Conservation (phyloP, 2,797 vertebrate species). For the Acestrorhynchus altus region DNA sequence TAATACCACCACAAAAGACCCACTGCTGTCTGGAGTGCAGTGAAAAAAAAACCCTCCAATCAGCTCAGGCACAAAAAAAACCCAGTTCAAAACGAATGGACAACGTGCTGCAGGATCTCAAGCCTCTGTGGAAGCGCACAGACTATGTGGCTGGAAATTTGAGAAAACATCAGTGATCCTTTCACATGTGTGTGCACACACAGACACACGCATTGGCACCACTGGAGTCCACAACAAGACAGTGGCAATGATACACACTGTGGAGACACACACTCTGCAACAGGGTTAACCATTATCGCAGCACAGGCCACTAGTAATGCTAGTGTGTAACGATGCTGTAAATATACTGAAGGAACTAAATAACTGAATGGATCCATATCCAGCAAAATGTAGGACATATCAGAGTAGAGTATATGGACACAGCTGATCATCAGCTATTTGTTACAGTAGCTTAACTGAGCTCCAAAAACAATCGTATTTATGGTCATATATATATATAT, state of each 20-base stretch:
- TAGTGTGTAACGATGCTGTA: background rate
- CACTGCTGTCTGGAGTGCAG: slow-evolving; percentile 29
- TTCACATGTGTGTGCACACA: slow-evolving; percentile 20
- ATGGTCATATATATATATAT: too few relatives aligned
- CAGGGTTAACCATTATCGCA: background rate
- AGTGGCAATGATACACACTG: slow-evolving; percentile 13
- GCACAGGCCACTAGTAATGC: background rate
- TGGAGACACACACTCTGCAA: background rate
- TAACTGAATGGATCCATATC: too few relatives aligned
- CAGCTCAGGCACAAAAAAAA: slow-evolving; percentile 21
- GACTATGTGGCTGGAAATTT: slow-evolving; percentile 10
- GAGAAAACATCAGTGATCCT: slow-evolving; percentile 16
- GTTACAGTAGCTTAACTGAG: too few relatives aligned
- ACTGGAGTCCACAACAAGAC: background rate
- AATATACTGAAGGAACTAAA: too few relatives aligned
- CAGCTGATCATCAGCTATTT: too few relatives aligned
- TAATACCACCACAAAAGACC: slow-evolving; percentile 43
- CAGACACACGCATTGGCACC: slow-evolving; percentile 8
- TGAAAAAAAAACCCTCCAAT: slow-evolving; percentile 35
- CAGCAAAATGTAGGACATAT: too few relatives aligned
- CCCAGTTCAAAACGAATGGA: slow-evolving; percentile 38
- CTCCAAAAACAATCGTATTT: too few relatives aligned
- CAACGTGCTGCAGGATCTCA: slow-evolving; percentile 32
- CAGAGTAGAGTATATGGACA: too few relatives aligned
- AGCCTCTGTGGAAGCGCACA: slow-evolving; percentile 34